Evolutionary conservation across 64 coral and sea anemone species (phyloP).

Genomic region (Anthopleura sola): DNA sequence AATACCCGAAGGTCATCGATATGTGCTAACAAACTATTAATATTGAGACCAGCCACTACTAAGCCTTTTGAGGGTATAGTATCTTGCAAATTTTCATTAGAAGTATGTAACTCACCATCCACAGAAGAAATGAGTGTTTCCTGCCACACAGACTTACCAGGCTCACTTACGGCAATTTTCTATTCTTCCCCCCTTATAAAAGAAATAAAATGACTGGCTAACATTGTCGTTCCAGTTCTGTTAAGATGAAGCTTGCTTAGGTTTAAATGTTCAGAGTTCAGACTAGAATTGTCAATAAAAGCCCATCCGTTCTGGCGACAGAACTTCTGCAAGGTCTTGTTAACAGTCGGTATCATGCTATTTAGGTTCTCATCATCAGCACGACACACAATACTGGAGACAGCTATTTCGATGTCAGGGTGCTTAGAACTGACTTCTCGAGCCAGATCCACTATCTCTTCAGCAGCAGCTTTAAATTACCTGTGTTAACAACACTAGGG

Average conservation of each 20-base stretch:
- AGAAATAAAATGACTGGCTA: constrained; percentile 38
- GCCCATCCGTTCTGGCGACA: constrained; percentile 14
- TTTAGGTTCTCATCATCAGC: not conserved
- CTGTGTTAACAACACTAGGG: too few relatives aligned
- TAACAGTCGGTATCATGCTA: constrained; percentile 6
- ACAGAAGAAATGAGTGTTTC: constrained; percentile 17
- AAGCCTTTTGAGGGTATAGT: constrained; percentile 4
- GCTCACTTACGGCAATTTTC: constrained; percentile 33
- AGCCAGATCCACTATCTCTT: too few relatives aligned
- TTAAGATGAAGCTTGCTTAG: constrained; percentile 12
- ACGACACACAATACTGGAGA: constrained; percentile 5
- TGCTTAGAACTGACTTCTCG: too few relatives aligned
- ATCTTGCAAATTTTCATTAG: not conserved
- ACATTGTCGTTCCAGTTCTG: constrained; percentile 4
- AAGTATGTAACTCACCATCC: constrained; percentile 11
- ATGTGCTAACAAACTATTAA: constrained; percentile 22
- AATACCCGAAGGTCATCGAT: constrained; percentile 15
- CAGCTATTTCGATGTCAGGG: constrained; percentile 7
- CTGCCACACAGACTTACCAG: constrained; percentile 23
- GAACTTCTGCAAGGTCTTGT: constrained; percentile 22
- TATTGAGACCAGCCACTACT: constrained; percentile 24
- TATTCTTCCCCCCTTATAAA: constrained; percentile 38
- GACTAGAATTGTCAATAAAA: constrained; percentile 4
- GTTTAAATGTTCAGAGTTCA: constrained; percentile 18
- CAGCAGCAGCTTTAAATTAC: too few relatives aligned